These are phyloP conservation scores for Metridium senile DNA, from an alignment of 92 coral and sea anemone genomes.

Conservation along the genomic window DNA sequence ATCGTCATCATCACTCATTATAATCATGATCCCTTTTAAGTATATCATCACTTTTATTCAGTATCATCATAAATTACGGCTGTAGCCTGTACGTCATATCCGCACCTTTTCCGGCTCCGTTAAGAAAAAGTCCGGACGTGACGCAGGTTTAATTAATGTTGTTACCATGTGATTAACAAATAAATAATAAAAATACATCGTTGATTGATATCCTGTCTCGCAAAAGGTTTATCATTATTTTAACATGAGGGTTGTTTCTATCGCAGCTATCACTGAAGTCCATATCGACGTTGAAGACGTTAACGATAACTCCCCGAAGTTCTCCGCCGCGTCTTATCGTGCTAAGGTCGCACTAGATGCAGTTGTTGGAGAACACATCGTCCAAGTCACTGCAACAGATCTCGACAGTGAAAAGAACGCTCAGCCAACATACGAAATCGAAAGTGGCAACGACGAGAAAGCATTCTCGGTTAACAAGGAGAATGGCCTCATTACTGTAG, in stretches of 20 bases:
- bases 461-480: slow-evolving; percentile 69
- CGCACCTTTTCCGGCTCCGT: too few relatives aligned
- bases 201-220: too few relatives aligned
- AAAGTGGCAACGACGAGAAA: slow-evolving; percentile 67
- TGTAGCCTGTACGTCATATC: too few relatives aligned
- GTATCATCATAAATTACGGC: too few relatives aligned
- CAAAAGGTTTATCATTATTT: not conserved
- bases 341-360: slow-evolving; percentile 76
- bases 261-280: slow-evolving; percentile 66
- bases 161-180: too few relatives aligned
- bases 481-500: slow-evolving; percentile 75
- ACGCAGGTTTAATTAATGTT: too few relatives aligned
- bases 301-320: slow-evolving; percentile 69
- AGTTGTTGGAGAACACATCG: slow-evolving; percentile 45
- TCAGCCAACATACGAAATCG: slow-evolving; percentile 54
- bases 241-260: not conserved
- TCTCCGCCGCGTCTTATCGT: slow-evolving; percentile 70
- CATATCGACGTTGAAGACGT: slow-evolving; percentile 55
- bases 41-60: too few relatives aligned
- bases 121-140: too few relatives aligned
- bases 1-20: too few relatives aligned
- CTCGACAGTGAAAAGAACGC: slow-evolving; percentile 68
- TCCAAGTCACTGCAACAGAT: slow-evolving; percentile 83
- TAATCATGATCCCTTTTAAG: too few relatives aligned
- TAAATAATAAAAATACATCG: too few relatives aligned